Evolutionary conservation across 2,113 vertebrate species (phyloP).

Genomic region (Microtus montanus): DNA sequence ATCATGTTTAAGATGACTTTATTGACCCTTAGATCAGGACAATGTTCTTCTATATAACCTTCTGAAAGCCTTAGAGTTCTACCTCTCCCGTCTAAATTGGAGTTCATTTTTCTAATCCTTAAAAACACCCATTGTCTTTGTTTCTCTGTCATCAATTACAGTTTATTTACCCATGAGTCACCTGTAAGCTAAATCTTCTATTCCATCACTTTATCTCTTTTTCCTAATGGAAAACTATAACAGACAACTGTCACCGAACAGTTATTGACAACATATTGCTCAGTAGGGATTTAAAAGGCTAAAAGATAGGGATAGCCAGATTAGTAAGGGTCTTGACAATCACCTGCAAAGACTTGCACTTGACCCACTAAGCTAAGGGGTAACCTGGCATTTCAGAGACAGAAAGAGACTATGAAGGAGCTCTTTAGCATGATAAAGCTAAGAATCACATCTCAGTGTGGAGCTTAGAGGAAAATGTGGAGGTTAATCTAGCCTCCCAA

Average conservation of each 20-base stretch:
- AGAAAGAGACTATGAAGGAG: slow-evolving; percentile 29
- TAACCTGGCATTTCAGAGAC: not conserved
- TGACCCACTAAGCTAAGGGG: not conserved
- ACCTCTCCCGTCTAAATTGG: slow-evolving; percentile 21
- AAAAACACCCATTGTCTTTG: not conserved
- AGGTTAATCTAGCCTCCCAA: not conserved
- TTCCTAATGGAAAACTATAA: slow-evolving; percentile 13
- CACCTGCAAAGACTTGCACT: slow-evolving; percentile 1
- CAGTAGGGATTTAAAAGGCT: slow-evolving; percentile 22
- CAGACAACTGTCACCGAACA: not conserved
- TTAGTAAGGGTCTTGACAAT: slow-evolving; percentile 51
- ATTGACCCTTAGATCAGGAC: not conserved
- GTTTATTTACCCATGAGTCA: not conserved
- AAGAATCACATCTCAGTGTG: not conserved
- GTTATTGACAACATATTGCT: slow-evolving; percentile 20
- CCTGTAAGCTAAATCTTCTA: not conserved
- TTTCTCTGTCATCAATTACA: slow-evolving; percentile 21
- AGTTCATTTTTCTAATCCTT: slow-evolving; percentile 41
- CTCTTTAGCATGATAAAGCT: slow-evolving; percentile 16
- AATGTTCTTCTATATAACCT: not conserved
- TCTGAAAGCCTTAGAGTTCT: slow-evolving; percentile 26
- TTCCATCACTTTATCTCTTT: not conserved
- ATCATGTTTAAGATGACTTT: slow-evolving; percentile 12
- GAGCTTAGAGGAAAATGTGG: not conserved
- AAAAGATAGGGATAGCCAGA: slow-evolving; percentile 9